phyloP scores from a whole-genome alignment of 2,113 vertebrate species.

The Euleptes europaea region DNA sequence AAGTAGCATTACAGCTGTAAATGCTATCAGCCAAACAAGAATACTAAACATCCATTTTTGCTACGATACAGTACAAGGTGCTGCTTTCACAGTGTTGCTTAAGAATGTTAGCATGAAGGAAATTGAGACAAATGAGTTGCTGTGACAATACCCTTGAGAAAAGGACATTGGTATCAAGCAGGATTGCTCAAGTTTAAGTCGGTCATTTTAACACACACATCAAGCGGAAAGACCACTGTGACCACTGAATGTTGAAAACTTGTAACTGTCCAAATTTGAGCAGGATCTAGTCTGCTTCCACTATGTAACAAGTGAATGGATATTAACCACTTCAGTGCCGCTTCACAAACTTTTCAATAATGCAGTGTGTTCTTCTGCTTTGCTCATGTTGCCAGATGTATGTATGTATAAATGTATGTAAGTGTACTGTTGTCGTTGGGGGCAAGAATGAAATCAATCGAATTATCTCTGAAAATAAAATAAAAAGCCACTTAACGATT shows the following conservation, averaged over 20 bases:
- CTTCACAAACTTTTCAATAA: neutral
- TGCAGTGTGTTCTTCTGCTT: neutral
- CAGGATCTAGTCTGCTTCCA: constrained; percentile 24
- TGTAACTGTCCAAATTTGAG: constrained; percentile 25
- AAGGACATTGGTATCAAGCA: constrained; percentile 52
- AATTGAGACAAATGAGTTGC: constrained; percentile 62
- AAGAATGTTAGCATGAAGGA: constrained; percentile 35
- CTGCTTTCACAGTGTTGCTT: constrained; percentile 36
- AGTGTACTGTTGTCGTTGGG: neutral
- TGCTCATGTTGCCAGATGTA: neutral
- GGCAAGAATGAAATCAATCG: neutral
- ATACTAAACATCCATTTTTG: neutral
- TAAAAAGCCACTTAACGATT: neutral
- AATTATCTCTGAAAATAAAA: constrained; percentile 16
- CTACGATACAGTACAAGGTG: constrained; percentile 29
- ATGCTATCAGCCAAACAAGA: neutral
- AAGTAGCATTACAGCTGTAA: neutral
- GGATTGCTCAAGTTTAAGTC: constrained; percentile 24
- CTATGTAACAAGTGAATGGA: neutral
- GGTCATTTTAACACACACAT: neutral
- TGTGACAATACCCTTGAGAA: constrained; percentile 45
- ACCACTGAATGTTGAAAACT: neutral
- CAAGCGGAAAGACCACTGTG: neutral
- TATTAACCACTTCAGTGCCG: constrained; percentile 43
- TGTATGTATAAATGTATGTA: neutral